Percentiles rank a stretch among this genome's conserved stretches.
phyloP scores from a whole-genome alignment of 2,888 invertebrate genomes.

The Labia minor region DNA sequence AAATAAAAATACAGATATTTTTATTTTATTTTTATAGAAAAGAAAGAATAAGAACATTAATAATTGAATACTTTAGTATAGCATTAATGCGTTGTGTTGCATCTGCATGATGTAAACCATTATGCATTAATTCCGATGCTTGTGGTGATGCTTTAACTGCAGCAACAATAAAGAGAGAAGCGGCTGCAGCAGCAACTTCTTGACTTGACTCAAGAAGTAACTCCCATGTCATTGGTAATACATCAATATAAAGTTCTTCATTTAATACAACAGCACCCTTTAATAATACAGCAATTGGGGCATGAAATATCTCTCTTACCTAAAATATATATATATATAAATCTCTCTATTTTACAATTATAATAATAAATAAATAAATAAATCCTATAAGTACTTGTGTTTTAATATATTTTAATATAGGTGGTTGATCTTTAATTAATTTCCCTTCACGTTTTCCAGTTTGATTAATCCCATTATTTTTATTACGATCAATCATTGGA shows the following conservation, averaged over 20 bases:
- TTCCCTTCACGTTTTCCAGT: conserved; percentile 30
- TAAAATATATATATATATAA: conserved; percentile 33
- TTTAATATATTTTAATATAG: conserved; percentile 69
- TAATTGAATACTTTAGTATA: conserved; percentile 63
- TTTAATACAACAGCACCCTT: conserved; percentile 83
- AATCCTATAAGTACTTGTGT: conserved; percentile 43
- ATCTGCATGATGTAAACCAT: conserved; percentile 73
- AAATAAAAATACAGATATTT: too few relatives aligned
- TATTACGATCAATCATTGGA: conserved; percentile 25
- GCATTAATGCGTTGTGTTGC: conserved; percentile 73
- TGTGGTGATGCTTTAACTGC: conserved; percentile 86
- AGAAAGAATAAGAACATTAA: too few relatives aligned
- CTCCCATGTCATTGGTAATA: conserved; percentile 91
- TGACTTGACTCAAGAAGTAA: conserved; percentile 84
- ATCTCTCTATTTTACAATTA: conserved; percentile 18
- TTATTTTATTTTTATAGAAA: too few relatives aligned
- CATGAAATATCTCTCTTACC: conserved; percentile 84
- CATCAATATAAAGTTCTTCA: conserved; percentile 77
- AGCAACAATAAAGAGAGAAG: conserved; percentile 82
- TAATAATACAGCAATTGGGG: conserved; percentile 71
- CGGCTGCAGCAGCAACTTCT: conserved; percentile 72
- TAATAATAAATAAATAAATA: too few relatives aligned
- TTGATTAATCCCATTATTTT: conserved; percentile 24
- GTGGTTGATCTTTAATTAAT: conserved; percentile 47
- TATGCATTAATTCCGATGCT: conserved; percentile 80